Conservation (phyloP, 2,797 vertebrate species). For the Adrianichthys oophorus region DNA sequence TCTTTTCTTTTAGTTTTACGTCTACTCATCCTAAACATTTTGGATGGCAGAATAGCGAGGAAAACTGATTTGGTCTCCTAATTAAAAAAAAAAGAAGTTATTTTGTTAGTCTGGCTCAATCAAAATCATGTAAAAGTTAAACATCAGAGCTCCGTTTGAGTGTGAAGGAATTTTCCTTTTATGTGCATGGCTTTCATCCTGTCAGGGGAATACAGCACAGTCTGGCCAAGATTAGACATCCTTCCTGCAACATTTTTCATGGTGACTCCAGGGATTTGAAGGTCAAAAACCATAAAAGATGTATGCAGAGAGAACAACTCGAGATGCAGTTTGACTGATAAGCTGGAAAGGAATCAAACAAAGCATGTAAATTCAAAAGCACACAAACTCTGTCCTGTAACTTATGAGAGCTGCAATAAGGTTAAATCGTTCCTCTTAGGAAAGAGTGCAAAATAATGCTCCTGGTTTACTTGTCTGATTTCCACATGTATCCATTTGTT, state of each 20-base stretch:
- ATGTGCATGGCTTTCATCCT: constrained; percentile 42
- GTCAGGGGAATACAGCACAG: constrained; percentile 48
- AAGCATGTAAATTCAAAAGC: constrained; percentile 52
- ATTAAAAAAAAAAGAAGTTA: not conserved
- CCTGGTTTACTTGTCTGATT: not conserved
- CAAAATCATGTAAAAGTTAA: constrained; percentile 20
- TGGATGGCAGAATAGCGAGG: too few species aligned
- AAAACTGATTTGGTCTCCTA: too few species aligned
- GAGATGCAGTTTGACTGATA: constrained; percentile 35
- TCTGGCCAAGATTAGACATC: constrained; percentile 62
- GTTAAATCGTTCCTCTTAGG: constrained; percentile 58
- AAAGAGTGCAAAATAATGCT: constrained; percentile 41
- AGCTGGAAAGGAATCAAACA: constrained; percentile 49
- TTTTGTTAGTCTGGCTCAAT: constrained; percentile 9
- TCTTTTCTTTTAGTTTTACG: too few species aligned
- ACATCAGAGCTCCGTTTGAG: constrained; percentile 34
- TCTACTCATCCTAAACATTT: too few species aligned
- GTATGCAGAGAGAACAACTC: constrained; percentile 42
- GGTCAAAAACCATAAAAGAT: constrained; percentile 44
- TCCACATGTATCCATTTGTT: too few species aligned
- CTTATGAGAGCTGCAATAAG: constrained; percentile 52
- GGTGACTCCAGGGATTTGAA: constrained; percentile 55
- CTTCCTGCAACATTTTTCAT: constrained; percentile 63
- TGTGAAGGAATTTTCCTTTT: constrained; percentile 43
- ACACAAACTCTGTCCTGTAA: constrained; percentile 47